Evolutionary conservation across 2,113 vertebrate genomes (phyloP).

Genomic region (Trachemys scripta): DNA sequence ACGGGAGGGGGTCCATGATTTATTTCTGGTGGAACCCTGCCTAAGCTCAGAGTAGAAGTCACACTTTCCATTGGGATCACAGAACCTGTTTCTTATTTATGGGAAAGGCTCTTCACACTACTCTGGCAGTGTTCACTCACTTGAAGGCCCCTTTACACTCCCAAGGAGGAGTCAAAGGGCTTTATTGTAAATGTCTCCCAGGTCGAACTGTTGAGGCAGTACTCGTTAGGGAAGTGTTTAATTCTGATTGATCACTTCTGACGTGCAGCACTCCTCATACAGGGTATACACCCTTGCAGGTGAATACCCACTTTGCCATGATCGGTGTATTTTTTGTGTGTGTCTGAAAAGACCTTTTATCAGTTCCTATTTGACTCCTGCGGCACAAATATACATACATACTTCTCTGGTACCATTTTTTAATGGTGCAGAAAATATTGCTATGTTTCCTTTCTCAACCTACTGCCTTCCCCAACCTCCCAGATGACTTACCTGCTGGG

Average conservation of each 20-base stretch:
- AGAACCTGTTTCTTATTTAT: neutral
- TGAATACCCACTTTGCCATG: neutral
- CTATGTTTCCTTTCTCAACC: neutral
- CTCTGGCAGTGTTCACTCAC: neutral
- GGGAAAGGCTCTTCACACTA: neutral
- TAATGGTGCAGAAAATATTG: neutral
- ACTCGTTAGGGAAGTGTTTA: neutral
- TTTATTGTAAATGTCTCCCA: neutral
- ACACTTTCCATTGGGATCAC: neutral
- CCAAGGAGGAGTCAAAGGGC: neutral
- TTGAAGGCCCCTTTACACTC: neutral
- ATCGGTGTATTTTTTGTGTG: neutral
- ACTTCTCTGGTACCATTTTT: neutral
- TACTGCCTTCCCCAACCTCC: neutral
- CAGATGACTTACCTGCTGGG: neutral
- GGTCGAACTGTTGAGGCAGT: neutral
- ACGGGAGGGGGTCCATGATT: neutral
- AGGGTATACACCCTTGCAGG: neutral
- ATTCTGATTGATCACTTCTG: neutral
- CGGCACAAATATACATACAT: neutral
- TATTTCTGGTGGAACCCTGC: neutral
- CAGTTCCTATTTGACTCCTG: fast-evolving
- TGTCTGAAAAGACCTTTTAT: neutral
- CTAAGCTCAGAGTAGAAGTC: neutral
- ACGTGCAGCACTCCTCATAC: neutral